Evolutionary conservation across 30 jellyfish, hydroid and myxozoan genomes (phyloP), one percentile per base, ranked within the genome.

Genomic region (Hydra vulgaris): DNA sequence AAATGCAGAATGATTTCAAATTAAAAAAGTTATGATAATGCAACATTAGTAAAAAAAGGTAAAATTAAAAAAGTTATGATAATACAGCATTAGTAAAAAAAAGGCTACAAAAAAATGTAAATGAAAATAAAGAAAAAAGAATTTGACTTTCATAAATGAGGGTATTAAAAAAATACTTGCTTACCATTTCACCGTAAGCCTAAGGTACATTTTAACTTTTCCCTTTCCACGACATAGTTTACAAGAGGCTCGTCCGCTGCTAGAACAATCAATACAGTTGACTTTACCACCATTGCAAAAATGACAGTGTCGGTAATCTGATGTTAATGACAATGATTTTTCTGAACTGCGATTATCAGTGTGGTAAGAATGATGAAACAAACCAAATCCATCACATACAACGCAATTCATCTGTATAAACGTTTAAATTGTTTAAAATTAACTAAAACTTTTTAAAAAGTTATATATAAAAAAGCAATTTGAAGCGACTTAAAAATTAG

Each of bases 111-210:
- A n/a, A n/a, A n/a, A n/a, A n/a, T n/a, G n/a, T n/a, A n/a, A n/a
- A n/a, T n/a, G n/a, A n/a, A n/a, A n/a, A n/a, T n/a, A n/a, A n/a
- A n/a, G n/a, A n/a, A n/a, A n/a, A n/a, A n/a, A n/a, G n/a, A n/a
- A n/a, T n/a, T n/a, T n/a, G n/a, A n/a, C n/a, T n/a, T 7, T 71
- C 79, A 15, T 23, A 27, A 12, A 23, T 17, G 20, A 71, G 20
- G 53, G 20, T 27, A 20, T 27, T 17, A 25, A 27, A 68, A 15
- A 15, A 1, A 17, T 71, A 0, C 26, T 71, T 53, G 1, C 95
- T 20, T 78, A 91, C 97, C 97, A 91, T 53, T 71, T 72, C 69
- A 83, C 96, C 22, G 93, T 91, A 73, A 91, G 53, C 12, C 95
- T 78, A 24, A 81, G 66, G 82, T 77, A 91, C 18, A 53, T 54